These are phyloP conservation scores for Teleopsis dalmanni DNA, from an alignment of 1,140 invertebrate genomes.

Conservation along the genomic window DNA sequence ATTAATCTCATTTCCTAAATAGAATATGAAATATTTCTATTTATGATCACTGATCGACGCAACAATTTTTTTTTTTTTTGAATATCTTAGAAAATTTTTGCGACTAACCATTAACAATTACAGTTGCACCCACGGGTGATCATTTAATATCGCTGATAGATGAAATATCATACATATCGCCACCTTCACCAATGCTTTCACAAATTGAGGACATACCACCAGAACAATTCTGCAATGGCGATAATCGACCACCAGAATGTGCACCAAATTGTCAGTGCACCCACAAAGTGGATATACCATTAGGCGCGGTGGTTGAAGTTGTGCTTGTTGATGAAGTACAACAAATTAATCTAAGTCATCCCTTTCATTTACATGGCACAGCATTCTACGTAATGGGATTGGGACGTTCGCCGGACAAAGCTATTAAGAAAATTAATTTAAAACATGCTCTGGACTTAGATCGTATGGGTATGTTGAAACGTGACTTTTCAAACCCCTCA, in stretches of 20 bases:
- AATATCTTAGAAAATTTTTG: too few species aligned
- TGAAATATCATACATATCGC: conserved; percentile 75
- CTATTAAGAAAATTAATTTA: conserved; percentile 60
- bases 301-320: conserved; percentile 81
- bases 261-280: conserved; percentile 78
- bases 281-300: conserved; percentile 76
- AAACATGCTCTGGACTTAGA: conserved; percentile 69
- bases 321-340: conserved; percentile 82
- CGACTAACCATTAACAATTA: too few species aligned
- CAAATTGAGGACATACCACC: conserved; percentile 74
- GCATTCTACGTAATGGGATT: conserved; percentile 72
- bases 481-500: conserved; percentile 66
- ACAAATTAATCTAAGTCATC: conserved; percentile 68
- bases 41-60: too few species aligned
- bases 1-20: too few species aligned
- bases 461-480: conserved; percentile 58
- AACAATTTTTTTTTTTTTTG: too few species aligned
- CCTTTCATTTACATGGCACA: conserved; percentile 75
- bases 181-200: conserved; percentile 74
- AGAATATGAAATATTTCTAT: too few species aligned
- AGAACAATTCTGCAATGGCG: conserved; percentile 75
- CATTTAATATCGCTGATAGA: conserved; percentile 77
- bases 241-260: conserved; percentile 71
- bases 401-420: conserved; percentile 64
- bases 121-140: conserved; percentile 66